Base-by-base conservation (phyloP, 2,797 vertebrate genomes). In the Myiotriccus ornatus region DNA sequence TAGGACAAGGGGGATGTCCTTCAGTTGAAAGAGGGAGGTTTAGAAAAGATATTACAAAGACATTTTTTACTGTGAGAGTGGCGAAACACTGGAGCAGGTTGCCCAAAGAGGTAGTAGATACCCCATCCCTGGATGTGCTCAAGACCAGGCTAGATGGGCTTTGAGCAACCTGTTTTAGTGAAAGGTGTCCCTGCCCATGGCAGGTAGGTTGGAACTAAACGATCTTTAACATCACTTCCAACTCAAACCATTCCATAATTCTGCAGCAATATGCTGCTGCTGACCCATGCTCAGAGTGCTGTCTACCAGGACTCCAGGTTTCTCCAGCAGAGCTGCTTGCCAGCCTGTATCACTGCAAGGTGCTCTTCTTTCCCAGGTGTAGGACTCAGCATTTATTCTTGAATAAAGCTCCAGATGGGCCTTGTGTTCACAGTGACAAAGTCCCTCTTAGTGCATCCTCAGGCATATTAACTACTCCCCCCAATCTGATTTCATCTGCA, bases 191-290 rank as follows among this genome's bases (percentile, higher is more conserved):
- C 16, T n/a, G 43, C 18, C 22, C 10, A 23, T 13, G 15, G 57
- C 10, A 41, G 23, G 8, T 17, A 4, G 10, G 1, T 3, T 59
- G 20, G 28, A 73, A 21, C 2, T 18, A 12, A 16, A 52, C 0
- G 0, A 62, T 62, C 41, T 75, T 60, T 74, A 32, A 47, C 7
- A 2, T 8, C 22, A 49, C 8, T 75, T 75, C 25, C 64, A 67
- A 35, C n/a, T 35, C 34, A 39, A 88, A 55, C 30, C 22, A 49
- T 24, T 68, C 35, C 9, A 20, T 20, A 50, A 43, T 47, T 47
- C 71, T 44, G 37, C 32, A 70, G 23, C 10, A 17, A 7, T 19
- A 50, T 22, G 78, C 60, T 65, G 77, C 50, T 71, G 59, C 64
- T 67, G 30, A 63, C 39, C 60, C 43, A 7, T 0, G 2, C 21